Conservation (phyloP, 2,888 invertebrate genomes). For the Opisthograptis luteolata region DNA sequence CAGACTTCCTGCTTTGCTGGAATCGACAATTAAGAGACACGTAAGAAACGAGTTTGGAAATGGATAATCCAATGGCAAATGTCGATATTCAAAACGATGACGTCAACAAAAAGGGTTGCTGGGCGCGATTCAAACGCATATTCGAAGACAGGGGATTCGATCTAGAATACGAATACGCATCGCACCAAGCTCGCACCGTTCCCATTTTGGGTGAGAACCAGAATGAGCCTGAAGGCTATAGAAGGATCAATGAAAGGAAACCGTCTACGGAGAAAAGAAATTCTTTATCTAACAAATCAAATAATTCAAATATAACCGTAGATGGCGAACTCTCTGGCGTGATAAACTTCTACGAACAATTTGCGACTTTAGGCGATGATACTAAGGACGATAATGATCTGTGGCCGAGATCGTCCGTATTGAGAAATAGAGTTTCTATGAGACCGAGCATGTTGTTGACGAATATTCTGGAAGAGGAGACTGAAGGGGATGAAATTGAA, state of each 20-base stretch:
- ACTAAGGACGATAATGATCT: slow-evolving; percentile 54
- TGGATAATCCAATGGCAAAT: slow-evolving; percentile 40
- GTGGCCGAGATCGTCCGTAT: slow-evolving; percentile 52
- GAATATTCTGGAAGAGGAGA: slow-evolving; percentile 59
- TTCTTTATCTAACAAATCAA: slow-evolving; percentile 24
- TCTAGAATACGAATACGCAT: slow-evolving; percentile 68
- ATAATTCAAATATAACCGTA: slow-evolving; percentile 40
- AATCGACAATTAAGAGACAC: slow-evolving; percentile 8
- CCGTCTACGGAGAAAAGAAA: slow-evolving; percentile 34
- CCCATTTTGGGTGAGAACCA: slow-evolving; percentile 49
- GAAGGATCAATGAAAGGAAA: slow-evolving; percentile 56
- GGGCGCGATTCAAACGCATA: slow-evolving; percentile 70
- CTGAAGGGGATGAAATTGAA: slow-evolving; percentile 61
- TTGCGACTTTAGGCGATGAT: slow-evolving; percentile 66
- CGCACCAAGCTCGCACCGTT: slow-evolving; percentile 30
- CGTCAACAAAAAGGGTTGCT: slow-evolving; percentile 57
- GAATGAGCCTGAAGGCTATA: slow-evolving; percentile 55
- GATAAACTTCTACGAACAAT: slow-evolving; percentile 77
- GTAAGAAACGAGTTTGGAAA: slow-evolving; percentile 20
- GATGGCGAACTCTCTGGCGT: slow-evolving; percentile 61
- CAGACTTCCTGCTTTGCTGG: slow-evolving; percentile 13
- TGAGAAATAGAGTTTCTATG: slow-evolving; percentile 68
- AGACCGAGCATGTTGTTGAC: slow-evolving; percentile 73
- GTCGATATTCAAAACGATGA: slow-evolving; percentile 23
- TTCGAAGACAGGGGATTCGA: slow-evolving; percentile 78